These are phyloP conservation scores for Drosophila subsilvestris DNA, from an alignment of 2,888 invertebrate species.

Conservation along the genomic window DNA sequence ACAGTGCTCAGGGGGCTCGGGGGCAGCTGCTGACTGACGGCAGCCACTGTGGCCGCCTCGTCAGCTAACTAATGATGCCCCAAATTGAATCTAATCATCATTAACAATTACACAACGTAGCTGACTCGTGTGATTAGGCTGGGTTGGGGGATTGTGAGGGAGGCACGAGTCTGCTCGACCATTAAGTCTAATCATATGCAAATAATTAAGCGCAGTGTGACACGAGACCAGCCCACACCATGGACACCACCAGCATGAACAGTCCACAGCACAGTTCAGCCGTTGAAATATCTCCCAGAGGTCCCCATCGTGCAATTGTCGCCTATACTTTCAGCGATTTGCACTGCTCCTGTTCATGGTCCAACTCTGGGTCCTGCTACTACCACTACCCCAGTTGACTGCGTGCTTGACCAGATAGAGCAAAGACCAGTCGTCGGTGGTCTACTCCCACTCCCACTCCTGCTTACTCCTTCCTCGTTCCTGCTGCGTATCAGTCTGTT, in stretches of 20 bases:
- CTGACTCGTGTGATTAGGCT: conserved; percentile 66
- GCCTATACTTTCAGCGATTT: conserved; percentile 67
- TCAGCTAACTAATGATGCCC: conserved; percentile 83
- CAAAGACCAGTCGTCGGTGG: conserved; percentile 26
- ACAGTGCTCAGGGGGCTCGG: background rate
- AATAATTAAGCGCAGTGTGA: conserved; percentile 81
- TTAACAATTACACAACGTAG: conserved; percentile 82
- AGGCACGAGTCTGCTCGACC: conserved; percentile 57
- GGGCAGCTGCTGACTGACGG: conserved; percentile 38
- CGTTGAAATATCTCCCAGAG: conserved; percentile 82
- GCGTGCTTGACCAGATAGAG: conserved; percentile 57
- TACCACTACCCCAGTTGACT: conserved; percentile 19
- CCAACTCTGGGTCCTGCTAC: background rate
- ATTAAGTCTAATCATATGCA: conserved; percentile 82
- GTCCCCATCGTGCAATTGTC: conserved; percentile 76
- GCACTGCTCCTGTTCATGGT: conserved; percentile 11
- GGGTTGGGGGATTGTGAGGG: conserved; percentile 10
- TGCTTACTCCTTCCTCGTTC: conserved; percentile 4
- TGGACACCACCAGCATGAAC: conserved; percentile 1
- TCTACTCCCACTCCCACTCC: conserved; percentile 10
- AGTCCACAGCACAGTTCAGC: conserved; percentile 31
- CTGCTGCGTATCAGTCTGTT: conserved; percentile 8
- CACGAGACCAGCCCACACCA: conserved; percentile 45
- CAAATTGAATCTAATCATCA: conserved; percentile 84
- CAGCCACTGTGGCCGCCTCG: conserved; percentile 40